Evolutionary conservation across 2,797 vertebrate species (phyloP).

Genomic region (Sebastes taczanowskii): DNA sequence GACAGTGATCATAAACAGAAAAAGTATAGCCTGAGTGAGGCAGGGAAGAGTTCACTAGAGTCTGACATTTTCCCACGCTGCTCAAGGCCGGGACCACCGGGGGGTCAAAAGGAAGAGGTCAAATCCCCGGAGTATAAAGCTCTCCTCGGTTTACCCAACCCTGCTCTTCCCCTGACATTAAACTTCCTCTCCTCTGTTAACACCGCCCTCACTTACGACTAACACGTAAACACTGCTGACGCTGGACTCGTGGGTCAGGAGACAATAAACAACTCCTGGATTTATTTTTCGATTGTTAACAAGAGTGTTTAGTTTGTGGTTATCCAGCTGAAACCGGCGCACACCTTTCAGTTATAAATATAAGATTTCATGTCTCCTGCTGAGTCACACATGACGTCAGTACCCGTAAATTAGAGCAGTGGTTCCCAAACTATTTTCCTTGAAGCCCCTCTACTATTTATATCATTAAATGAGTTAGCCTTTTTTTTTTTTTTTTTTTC

Average conservation of each 20-base stretch:
- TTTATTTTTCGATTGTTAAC: conserved; percentile 2
- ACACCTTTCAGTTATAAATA: background rate
- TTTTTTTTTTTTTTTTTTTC: too few species aligned
- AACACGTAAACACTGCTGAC: conserved; percentile 50
- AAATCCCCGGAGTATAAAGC: conserved; percentile 46
- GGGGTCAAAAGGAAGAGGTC: conserved; percentile 52
- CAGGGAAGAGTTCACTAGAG: background rate
- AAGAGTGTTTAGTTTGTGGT: background rate
- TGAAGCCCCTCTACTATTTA: too few species aligned
- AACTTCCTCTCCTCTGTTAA: conserved; percentile 65
- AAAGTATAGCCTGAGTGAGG: conserved; percentile 2
- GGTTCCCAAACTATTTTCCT: too few species aligned
- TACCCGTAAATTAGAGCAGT: background rate
- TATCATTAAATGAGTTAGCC: too few species aligned
- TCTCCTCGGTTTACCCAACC: conserved; percentile 45
- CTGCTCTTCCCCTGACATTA: conserved; percentile 43
- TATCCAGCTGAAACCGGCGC: background rate
- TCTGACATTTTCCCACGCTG: conserved; percentile 72
- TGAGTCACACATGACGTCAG: background rate
- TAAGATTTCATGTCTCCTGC: background rate
- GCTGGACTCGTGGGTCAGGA: conserved; percentile 14
- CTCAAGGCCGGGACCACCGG: conserved; percentile 3
- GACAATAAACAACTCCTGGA: conserved; percentile 16
- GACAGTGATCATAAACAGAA: conserved; percentile 14
- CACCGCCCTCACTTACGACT: conserved; percentile 27